Percentiles rank a stretch among this genome's conserved stretches.
Evolutionary conservation across 2,888 invertebrate genomes (phyloP).

Genomic region (Nomada hirtipes): DNA sequence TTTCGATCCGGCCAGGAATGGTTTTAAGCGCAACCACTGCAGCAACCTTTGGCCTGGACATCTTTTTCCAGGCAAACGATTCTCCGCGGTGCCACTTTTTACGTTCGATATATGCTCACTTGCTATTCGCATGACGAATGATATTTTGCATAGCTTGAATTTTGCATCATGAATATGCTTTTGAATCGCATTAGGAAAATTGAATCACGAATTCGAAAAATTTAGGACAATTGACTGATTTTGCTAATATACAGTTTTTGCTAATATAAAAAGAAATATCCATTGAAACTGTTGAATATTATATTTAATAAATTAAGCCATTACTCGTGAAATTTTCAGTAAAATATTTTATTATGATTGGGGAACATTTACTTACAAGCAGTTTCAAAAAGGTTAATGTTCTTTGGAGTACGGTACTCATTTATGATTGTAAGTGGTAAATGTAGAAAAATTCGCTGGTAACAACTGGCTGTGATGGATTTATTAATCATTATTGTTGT

Average conservation of each 20-base stretch:
- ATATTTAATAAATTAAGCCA: no score
- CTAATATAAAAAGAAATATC: no score
- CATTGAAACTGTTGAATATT: no score
- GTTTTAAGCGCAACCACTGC: slow-evolving; percentile 4
- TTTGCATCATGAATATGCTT: background rate
- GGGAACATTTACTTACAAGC: no score
- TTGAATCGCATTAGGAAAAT: background rate
- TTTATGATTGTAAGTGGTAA: background rate
- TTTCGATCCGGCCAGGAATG: slow-evolving; percentile 51
- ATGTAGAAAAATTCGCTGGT: no score
- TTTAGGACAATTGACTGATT: no score
- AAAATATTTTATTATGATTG: no score
- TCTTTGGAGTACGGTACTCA: background rate
- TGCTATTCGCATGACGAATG: slow-evolving; percentile 26
- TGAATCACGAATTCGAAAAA: no score
- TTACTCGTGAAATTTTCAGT: no score
- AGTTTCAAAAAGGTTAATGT: no score
- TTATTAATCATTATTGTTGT: background rate
- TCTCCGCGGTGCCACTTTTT: slow-evolving; percentile 17
- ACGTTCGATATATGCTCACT: slow-evolving; percentile 13
- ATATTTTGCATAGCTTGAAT: background rate
- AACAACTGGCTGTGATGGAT: background rate
- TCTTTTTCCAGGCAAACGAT: background rate
- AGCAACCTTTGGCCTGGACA: slow-evolving; percentile 29
- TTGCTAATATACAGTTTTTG: no score